These are phyloP conservation scores for Drosophila tristis DNA, from an alignment of 1,140 invertebrate genomes.

Conservation along the genomic window DNA sequence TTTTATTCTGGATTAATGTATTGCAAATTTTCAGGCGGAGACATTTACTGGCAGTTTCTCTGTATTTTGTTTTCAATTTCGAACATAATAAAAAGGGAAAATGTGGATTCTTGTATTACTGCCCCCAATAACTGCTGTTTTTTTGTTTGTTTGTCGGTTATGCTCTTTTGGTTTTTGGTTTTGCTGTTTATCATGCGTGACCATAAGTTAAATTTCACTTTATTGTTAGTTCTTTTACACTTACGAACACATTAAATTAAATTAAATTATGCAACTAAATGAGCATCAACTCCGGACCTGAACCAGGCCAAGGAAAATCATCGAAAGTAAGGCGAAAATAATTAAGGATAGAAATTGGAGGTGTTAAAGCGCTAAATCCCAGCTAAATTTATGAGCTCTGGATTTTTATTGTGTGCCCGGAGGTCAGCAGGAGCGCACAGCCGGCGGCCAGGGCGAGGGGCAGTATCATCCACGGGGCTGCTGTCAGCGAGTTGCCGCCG, in stretches of 20 bases:
- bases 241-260: slow-evolving; percentile 55
- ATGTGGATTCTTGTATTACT: slow-evolving; percentile 41
- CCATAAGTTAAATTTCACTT: slow-evolving; percentile 26
- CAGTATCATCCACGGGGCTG: slow-evolving; percentile 40
- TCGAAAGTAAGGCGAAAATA: slow-evolving; percentile 33
- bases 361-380: slow-evolving; percentile 27
- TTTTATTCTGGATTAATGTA: slow-evolving; percentile 16
- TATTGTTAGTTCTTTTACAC: slow-evolving; percentile 47
- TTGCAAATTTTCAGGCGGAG: slow-evolving; percentile 63
- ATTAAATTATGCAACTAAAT: slow-evolving; percentile 53
- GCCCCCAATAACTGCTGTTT: slow-evolving; percentile 42
- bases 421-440: slow-evolving; percentile 53
- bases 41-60: slow-evolving; percentile 80
- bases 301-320: slow-evolving; percentile 22
- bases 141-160: background rate
- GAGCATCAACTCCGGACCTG: slow-evolving; percentile 30
- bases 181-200: slow-evolving; percentile 17
- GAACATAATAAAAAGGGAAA: slow-evolving; percentile 38
- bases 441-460: slow-evolving; percentile 39
- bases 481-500: slow-evolving; percentile 72
- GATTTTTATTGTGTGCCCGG: slow-evolving; percentile 66
- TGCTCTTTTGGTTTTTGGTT: slow-evolving; percentile 4
- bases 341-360: slow-evolving; percentile 23
- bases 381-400: slow-evolving; percentile 65
- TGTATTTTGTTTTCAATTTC: slow-evolving; percentile 48